Conservation (phyloP, 2,888 invertebrate genomes). For the Harpagoxenus sublaevis region DNA sequence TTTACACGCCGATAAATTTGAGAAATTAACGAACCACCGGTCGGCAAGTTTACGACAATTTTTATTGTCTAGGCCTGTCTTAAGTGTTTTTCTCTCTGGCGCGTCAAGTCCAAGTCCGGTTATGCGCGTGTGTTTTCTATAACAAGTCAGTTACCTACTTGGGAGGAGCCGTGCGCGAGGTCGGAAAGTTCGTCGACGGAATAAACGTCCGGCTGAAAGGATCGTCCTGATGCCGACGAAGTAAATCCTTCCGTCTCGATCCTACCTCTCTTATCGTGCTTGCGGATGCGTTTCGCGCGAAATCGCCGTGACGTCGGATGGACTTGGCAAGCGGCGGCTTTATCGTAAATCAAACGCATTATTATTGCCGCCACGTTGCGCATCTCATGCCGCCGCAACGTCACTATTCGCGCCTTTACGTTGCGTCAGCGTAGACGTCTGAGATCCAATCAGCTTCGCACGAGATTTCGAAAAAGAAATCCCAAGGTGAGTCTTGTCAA, state of each 20-base stretch:
- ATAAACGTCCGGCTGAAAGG: constrained; percentile 69
- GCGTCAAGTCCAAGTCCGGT: constrained; percentile 29
- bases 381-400: constrained; percentile 29
- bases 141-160: constrained; percentile 45
- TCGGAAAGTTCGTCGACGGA: constrained; percentile 55
- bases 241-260: constrained; percentile 65
- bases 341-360: constrained; percentile 81
- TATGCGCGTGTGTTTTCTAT: constrained; percentile 36
- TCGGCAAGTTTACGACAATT: constrained; percentile 71
- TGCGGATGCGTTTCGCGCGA: constrained; percentile 38
- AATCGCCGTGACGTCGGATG: constrained; percentile 53
- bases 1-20: constrained; percentile 73
- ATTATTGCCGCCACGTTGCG: constrained; percentile 72
- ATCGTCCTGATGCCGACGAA: constrained; percentile 51
- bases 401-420: background rate
- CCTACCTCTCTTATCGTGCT: constrained; percentile 62
- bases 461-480: background rate
- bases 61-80: constrained; percentile 71
- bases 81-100: constrained; percentile 39
- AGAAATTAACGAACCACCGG: constrained; percentile 71
- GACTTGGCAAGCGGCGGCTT: constrained; percentile 65
- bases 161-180: constrained; percentile 56
- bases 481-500: background rate
- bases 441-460: background rate
- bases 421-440: background rate